A percentile compares a stretch with the other conserved stretches of the same genome.
Evolutionary conservation across 2,797 vertebrate species (phyloP).

Genomic region (Poeciliopsis infans): DNA sequence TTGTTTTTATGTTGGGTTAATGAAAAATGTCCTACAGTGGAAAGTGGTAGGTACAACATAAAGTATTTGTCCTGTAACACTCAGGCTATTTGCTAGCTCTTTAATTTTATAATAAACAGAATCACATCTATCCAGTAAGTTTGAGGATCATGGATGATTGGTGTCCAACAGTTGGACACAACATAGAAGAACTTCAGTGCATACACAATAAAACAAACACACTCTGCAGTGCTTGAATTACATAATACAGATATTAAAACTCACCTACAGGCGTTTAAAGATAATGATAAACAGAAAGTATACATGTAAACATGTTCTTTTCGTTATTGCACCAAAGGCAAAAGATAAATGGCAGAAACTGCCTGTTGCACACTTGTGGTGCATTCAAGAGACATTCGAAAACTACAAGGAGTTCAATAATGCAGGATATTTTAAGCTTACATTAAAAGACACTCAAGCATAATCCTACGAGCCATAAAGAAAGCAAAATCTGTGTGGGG

Average conservation of each 20-base stretch:
- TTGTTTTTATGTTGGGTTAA: not conserved
- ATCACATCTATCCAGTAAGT: not conserved
- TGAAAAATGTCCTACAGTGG: not conserved
- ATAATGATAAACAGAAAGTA: not conserved
- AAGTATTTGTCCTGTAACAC: not conserved
- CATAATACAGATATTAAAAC: not conserved
- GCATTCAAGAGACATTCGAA: no score
- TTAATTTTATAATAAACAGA: not conserved
- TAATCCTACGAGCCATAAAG: no score
- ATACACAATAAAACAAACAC: no score
- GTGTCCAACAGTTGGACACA: not conserved
- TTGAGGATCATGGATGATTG: not conserved
- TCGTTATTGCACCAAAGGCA: not conserved
- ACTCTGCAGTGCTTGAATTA: not conserved
- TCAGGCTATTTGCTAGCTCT: not conserved
- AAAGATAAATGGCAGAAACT: not conserved
- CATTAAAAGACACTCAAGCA: no score
- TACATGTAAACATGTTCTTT: not conserved
- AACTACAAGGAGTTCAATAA: no score
- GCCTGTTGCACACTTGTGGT: no score
- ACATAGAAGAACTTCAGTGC: no score
- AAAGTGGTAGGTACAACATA: not conserved
- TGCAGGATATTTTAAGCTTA: no score
- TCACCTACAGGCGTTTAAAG: not conserved
- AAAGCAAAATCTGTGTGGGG: no score